Evolutionary conservation across 1,140 invertebrate species (phyloP), one percentile per base, ranked within the genome.

Genomic region (Megalonaias nervosa): DNA sequence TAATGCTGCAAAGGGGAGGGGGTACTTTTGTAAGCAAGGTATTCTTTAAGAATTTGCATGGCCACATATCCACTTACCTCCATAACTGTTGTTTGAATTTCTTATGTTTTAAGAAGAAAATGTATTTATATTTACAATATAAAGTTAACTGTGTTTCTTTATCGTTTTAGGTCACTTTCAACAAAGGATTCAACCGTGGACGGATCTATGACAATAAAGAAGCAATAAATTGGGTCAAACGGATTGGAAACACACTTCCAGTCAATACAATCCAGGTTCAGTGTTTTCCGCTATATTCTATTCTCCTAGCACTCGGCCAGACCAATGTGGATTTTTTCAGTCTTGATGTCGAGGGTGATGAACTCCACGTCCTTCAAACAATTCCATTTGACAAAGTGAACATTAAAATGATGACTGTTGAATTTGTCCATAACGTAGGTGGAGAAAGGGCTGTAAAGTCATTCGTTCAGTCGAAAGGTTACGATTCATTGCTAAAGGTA

Each of bases 251-350:
- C 5, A 48, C 5, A 0, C 38, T 48, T 48, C 6, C 38, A 48
- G 6, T 57, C 5, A 69, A 69, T 3, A 21, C 67, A 19, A 21
- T 26, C 19, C 26, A 76, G 65, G 75, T 80, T 1, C 81, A 82
- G 48, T 83, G 81, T 75, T 78, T 81, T 21, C 79, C 81, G 2
- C 31, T 83, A 1, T 81, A 83, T 65, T 78, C 75, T 57, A 75
- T 83, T 57, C 26, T 83, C 9, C 58, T 81, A 21, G 95, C 95
- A 60, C 94, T 94, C 79, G 94, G 95, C 84, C 55, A 73, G 26
- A 72, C 74, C 1, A 58, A 59, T 9, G 81, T 89, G 6, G 86
- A 89, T 62, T 89, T 83, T 76, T 85, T 89, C 71, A 85, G 82
- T 75, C 74, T 89, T 9, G 88, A 89, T 70, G 85, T 89, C 1